Percentiles rank a stretch among this genome's conserved stretches.
Conservation (phyloP, 2,888 invertebrate species). For the Drosophila affinis region DNA sequence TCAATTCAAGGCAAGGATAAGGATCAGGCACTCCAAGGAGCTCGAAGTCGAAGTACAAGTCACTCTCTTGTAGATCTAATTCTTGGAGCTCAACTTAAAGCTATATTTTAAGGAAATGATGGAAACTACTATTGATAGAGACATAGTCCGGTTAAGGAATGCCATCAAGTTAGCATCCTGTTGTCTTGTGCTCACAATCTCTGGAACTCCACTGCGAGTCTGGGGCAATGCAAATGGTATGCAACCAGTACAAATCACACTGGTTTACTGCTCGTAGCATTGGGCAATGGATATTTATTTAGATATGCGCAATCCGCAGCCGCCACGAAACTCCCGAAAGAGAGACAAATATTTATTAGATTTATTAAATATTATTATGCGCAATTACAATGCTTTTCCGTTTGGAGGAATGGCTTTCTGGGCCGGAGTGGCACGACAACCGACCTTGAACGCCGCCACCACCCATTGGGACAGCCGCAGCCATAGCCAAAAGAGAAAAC, state of each 20-base stretch:
- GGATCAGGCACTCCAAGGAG: too few species aligned
- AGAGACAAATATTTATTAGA: neutral
- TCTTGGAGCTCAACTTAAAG: too few species aligned
- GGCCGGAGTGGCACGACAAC: neutral
- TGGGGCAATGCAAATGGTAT: too few species aligned
- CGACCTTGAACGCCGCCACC: conserved; percentile 59
- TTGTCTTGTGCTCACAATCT: too few species aligned
- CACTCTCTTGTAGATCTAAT: too few species aligned
- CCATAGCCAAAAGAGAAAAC: conserved; percentile 21
- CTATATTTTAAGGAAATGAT: too few species aligned
- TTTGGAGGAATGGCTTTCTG: conserved; percentile 10
- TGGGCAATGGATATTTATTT: neutral
- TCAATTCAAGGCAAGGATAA: too few species aligned
- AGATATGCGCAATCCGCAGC: neutral
- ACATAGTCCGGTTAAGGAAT: too few species aligned
- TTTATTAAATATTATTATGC: neutral
- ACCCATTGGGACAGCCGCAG: neutral
- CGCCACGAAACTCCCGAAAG: neutral
- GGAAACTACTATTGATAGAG: too few species aligned
- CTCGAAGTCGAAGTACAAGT: too few species aligned
- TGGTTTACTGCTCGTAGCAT: neutral
- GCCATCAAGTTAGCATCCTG: too few species aligned
- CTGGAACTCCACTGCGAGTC: too few species aligned
- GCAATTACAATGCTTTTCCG: conserved; percentile 4
- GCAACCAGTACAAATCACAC: neutral